Base-by-base conservation (phyloP, 2,888 invertebrate genomes). In the Pasiphila rectangulata region DNA sequence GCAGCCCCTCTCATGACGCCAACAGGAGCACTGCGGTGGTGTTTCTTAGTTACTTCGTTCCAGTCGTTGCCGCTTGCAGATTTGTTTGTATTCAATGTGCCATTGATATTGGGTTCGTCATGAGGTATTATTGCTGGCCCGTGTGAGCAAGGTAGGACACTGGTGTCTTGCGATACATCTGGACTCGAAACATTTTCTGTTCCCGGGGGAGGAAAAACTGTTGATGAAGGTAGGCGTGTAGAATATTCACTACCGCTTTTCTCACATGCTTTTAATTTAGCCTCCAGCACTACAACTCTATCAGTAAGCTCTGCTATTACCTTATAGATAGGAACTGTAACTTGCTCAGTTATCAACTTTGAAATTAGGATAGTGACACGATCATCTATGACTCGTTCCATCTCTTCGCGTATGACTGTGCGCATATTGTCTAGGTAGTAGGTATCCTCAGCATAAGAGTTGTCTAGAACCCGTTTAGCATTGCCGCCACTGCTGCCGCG, bases 301-400 rank as follows among this genome's bases (percentile, higher is more conserved):
- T 40, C 35, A 2, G 4, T 35, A 0, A 46, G 29, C 7, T 35
- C 35, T 0, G 40, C 6, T 6, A 46, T 40, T n/a, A 34, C 13
- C 7, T 32, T 39, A 4, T 34, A 13, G 10, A 46, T 20, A 0
- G 45, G 45, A 7, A 13, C 3, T 23, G 39, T 27, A 0, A 39
- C 20, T 23, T 40, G 46, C 4, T 46, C 40, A 3, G 27, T 29
- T 2, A 46, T 17, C 7, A 45, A 12, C 16, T 40, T 39, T 2
- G 27, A 3, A 1, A 46, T 40, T 4, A 40, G 7, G n/a, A 12
- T 17, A 13, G 45, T 17, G 5, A 46, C 9, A 5, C 39, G n/a
- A n/a, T n/a, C n/a, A n/a, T n/a, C n/a, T n/a, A n/a, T n/a, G n/a
- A n/a, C n/a, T n/a, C n/a, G n/a, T n/a, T n/a, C n/a, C n/a, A n/a